Conservation (phyloP, 2,888 invertebrate genomes). For the Mythimna loreyi region DNA sequence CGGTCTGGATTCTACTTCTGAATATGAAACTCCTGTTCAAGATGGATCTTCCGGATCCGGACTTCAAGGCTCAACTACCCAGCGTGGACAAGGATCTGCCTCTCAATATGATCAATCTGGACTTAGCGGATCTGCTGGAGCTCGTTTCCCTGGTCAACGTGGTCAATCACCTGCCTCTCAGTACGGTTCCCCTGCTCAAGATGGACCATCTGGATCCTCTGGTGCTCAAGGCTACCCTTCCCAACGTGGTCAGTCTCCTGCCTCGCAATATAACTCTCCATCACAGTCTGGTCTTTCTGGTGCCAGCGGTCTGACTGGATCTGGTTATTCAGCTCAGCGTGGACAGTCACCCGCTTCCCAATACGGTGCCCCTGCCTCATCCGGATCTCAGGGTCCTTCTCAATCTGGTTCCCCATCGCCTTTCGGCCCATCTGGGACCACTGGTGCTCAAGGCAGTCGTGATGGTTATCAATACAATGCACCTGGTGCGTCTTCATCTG, state of each 20-base stretch:
- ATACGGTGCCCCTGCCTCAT: slow-evolving; percentile 21
- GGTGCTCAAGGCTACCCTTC: slow-evolving; percentile 26
- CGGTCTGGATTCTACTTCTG: slow-evolving; percentile 26
- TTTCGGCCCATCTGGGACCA: slow-evolving; percentile 14
- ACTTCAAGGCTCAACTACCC: slow-evolving; percentile 7
- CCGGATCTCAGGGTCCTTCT: slow-evolving; percentile 32
- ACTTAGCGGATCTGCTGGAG: slow-evolving; percentile 27
- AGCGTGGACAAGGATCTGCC: slow-evolving; percentile 22
- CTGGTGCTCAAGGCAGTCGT: slow-evolving; percentile 23
- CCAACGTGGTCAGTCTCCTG: slow-evolving; percentile 19
- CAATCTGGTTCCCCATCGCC: slow-evolving; percentile 26
- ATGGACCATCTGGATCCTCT: slow-evolving; percentile 25
- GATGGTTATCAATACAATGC: slow-evolving; percentile 52
- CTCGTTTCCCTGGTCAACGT: slow-evolving; percentile 22
- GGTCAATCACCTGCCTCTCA: slow-evolving; percentile 27
- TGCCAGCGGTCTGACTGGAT: slow-evolving; percentile 24
- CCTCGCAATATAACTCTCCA: slow-evolving; percentile 26
- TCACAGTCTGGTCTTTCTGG: slow-evolving; percentile 52
- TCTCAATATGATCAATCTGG: slow-evolving; percentile 39
- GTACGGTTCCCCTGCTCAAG: slow-evolving; percentile 38
- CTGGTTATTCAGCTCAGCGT: slow-evolving; percentile 30
- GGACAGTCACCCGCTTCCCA: slow-evolving; percentile 37
- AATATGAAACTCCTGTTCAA: slow-evolving; percentile 38
- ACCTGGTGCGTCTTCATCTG: slow-evolving; percentile 39
- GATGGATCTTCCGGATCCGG: slow-evolving; percentile 1